Conservation (phyloP, 2,113 vertebrate species). For the Corythornis madagascariensis region DNA sequence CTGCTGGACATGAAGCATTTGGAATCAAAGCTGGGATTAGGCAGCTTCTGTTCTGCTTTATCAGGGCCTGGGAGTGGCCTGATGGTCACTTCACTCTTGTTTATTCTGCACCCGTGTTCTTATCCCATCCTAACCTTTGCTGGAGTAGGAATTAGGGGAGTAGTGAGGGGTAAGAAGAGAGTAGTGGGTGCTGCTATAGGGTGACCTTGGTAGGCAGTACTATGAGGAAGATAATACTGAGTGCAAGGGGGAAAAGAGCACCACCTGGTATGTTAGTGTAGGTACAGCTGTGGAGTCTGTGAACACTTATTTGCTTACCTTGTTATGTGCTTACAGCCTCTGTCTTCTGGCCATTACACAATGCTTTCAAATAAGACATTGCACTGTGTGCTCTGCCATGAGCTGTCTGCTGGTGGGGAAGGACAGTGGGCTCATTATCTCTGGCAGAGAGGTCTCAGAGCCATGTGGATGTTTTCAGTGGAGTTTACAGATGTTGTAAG, state of each 20-base stretch:
- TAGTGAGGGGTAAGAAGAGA: neutral
- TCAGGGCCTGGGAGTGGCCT: neutral
- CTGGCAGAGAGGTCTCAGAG: neutral
- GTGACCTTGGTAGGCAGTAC: neutral
- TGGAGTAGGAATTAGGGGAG: neutral
- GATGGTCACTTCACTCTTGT: neutral
- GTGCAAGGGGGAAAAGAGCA: neutral
- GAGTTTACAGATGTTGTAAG: neutral
- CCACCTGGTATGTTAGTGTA: neutral
- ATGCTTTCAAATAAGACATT: neutral
- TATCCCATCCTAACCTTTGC: neutral
- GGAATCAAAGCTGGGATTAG: neutral
- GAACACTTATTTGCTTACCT: neutral
- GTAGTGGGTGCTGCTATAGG: neutral
- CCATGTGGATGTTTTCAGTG: neutral
- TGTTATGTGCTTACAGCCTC: neutral
- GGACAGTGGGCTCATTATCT: neutral
- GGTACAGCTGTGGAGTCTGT: neutral
- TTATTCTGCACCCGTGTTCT: neutral
- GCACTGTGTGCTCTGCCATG: fast-evolving
- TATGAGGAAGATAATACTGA: neutral
- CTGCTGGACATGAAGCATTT: neutral
- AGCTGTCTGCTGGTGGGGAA: neutral
- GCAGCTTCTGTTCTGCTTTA: neutral
- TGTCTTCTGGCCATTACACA: neutral